These are phyloP conservation scores for Lepidotrigona ventralis DNA, from an alignment of 1,140 invertebrate genomes.

Conservation along the genomic window DNA sequence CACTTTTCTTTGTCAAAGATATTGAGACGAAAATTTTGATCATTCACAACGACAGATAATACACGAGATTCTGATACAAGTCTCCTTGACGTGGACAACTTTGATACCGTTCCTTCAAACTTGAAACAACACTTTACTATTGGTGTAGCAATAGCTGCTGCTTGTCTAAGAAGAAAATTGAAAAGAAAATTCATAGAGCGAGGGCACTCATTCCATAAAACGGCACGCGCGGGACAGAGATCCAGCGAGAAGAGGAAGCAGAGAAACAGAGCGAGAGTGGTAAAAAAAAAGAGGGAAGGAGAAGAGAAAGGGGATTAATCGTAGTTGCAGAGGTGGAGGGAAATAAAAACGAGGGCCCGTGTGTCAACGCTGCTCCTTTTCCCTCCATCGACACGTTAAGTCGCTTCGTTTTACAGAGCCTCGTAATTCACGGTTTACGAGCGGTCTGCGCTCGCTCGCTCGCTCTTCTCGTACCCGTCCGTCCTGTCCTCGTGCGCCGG, in stretches of 20 bases:
- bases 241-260: not conserved
- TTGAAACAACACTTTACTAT: too few relatives aligned
- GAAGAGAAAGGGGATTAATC: conserved; percentile 32
- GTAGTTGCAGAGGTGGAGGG: not conserved
- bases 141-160: too few relatives aligned
- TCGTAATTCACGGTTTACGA: conserved; percentile 49
- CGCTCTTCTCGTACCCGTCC: not conserved
- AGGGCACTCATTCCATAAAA: not conserved
- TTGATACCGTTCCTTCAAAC: too few relatives aligned
- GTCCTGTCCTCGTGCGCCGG: not conserved
- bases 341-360: conserved; percentile 26
- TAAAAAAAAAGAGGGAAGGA: not conserved
- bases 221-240: not conserved
- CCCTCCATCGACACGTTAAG: conserved; percentile 31
- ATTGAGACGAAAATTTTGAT: too few relatives aligned
- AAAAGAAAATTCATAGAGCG: too few relatives aligned
- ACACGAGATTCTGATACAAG: too few relatives aligned
- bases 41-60: too few relatives aligned
- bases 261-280: not conserved
- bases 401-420: conserved; percentile 19
- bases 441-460: not conserved
- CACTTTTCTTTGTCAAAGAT: too few relatives aligned
- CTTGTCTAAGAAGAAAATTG: too few relatives aligned
- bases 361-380: conserved; percentile 12
- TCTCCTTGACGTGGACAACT: too few relatives aligned